Conservation (phyloP, 2,113 vertebrate genomes). For the Chaetodon auriga region DNA sequence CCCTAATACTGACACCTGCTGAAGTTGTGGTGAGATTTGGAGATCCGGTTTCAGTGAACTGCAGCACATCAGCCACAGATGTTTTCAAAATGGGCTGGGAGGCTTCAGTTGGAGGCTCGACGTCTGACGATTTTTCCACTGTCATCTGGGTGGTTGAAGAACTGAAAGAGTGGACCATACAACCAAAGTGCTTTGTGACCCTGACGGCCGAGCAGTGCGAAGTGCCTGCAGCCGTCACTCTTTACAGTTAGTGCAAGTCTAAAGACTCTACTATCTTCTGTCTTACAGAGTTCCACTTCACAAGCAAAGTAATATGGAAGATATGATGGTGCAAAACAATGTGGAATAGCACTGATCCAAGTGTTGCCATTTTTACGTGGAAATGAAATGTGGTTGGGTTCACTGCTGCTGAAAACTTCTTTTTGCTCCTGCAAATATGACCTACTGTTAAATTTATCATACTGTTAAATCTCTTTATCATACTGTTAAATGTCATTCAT, state of each 20-base stretch:
- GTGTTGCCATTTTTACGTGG: background rate
- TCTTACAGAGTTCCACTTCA: background rate
- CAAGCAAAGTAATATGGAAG: background rate
- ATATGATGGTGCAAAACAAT: background rate
- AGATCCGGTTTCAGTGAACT: conserved; percentile 55
- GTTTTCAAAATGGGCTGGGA: conserved; percentile 42
- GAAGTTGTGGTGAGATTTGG: conserved; percentile 59
- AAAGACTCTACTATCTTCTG: background rate
- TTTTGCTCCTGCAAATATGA: too few species aligned
- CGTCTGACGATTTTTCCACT: fast-evolving
- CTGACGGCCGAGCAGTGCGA: fast-evolving
- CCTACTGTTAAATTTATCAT: too few species aligned
- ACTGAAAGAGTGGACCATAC: conserved; percentile 10
- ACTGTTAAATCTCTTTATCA: too few species aligned
- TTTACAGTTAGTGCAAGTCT: conserved; percentile 75
- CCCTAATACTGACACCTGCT: conserved; percentile 12
- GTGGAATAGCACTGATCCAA: background rate
- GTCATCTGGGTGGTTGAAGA: conserved; percentile 22
- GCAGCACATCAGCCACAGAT: conserved; percentile 13
- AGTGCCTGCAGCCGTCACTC: background rate
- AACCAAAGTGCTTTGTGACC: conserved; percentile 16
- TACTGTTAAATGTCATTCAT: too few species aligned
- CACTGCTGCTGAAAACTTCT: too few species aligned
- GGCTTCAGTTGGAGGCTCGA: background rate
- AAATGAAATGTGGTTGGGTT: background rate